Evolutionary conservation across 2,797 vertebrate species (phyloP).

Genomic region (Sebastes hubbsi): DNA sequence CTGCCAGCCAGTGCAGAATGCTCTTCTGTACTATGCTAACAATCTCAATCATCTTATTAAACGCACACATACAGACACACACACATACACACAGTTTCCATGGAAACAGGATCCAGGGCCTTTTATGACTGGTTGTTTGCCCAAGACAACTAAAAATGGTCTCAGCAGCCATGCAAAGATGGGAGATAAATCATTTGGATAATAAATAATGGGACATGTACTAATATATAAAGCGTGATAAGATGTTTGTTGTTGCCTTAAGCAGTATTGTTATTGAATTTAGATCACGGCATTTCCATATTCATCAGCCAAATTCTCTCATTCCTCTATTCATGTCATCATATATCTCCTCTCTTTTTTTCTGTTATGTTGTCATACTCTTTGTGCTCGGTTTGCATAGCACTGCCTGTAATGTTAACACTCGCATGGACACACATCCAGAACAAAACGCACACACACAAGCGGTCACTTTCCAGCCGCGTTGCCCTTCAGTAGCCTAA

Average conservation of each 20-base stretch:
- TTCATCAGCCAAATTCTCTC: not conserved
- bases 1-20: constrained; percentile 38
- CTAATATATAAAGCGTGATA: constrained; percentile 9
- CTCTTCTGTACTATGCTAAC: constrained; percentile 60
- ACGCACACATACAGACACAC: constrained; percentile 37
- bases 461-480: constrained; percentile 67
- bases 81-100: constrained; percentile 75
- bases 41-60: constrained; percentile 75
- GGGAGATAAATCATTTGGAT: constrained; percentile 57
- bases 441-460: constrained; percentile 10
- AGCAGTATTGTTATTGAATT: constrained; percentile 5
- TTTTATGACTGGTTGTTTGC: constrained; percentile 79
- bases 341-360: not conserved
- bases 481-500: constrained; percentile 71
- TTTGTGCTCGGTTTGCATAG: constrained; percentile 33
- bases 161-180: constrained; percentile 67
- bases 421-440: constrained; percentile 14
- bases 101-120: constrained; percentile 79
- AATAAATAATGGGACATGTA: constrained; percentile 47
- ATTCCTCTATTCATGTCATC: not conserved
- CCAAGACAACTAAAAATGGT: constrained; percentile 72
- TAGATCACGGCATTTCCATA: not conserved
- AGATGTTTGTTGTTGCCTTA: constrained; percentile 21
- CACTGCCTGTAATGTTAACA: constrained; percentile 8
- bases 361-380: not conserved